Percentiles rank a stretch among this genome's conserved stretches.
phyloP scores from a whole-genome alignment of 2,797 vertebrate species.

The Clarias fuscus region DNA sequence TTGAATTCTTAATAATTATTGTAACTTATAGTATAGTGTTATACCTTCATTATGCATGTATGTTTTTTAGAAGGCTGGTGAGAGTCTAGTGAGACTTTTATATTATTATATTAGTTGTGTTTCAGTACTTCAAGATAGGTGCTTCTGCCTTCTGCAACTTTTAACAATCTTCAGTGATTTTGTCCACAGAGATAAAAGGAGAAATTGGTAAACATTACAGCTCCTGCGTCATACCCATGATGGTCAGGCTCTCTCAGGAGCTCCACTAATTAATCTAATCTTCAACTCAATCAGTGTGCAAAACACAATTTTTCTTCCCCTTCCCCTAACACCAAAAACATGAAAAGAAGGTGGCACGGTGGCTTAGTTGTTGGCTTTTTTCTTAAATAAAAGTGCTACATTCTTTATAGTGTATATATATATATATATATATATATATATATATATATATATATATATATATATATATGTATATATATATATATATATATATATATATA shows the following conservation, averaged over 20 bases:
- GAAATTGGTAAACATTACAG: background rate
- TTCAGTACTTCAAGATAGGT: background rate
- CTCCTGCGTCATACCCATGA: background rate
- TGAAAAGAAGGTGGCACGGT: background rate
- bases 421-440: too few species aligned
- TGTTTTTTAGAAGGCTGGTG: background rate
- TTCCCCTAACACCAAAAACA: background rate
- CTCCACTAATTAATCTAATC: conserved; percentile 6
- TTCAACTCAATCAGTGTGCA: background rate
- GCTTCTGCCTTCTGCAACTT: background rate
- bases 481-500: too few species aligned
- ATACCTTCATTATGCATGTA: background rate
- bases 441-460: too few species aligned
- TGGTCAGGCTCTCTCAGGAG: background rate
- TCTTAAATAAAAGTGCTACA: too few species aligned
- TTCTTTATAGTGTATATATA: too few species aligned
- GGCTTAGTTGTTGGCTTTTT: too few species aligned
- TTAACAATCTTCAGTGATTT: background rate
- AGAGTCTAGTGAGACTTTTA: background rate
- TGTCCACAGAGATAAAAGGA: background rate
- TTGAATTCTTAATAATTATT: background rate
- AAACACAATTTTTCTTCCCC: background rate
- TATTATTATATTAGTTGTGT: background rate
- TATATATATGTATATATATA: too few species aligned
- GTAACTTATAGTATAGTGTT: background rate